Percentiles rank a stretch among this genome's conserved stretches.
Conservation (phyloP, 2,888 invertebrate genomes). For the Leptogaster cylindrica region DNA sequence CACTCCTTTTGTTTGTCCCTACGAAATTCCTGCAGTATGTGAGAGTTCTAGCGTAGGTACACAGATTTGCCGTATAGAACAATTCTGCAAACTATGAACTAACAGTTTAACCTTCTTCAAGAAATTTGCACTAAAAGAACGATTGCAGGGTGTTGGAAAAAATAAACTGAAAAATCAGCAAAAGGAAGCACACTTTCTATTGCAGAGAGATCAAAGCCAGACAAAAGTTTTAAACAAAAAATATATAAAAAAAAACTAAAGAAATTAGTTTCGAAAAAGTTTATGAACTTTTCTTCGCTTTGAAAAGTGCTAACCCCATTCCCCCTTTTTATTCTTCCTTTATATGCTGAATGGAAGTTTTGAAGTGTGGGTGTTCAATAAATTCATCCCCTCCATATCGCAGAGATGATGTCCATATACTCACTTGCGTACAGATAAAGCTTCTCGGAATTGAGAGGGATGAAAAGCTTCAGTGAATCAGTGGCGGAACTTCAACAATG, state of each 20-base stretch:
- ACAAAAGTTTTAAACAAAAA: neutral
- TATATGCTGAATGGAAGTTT: neutral
- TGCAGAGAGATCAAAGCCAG: neutral
- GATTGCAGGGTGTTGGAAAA: too few species aligned
- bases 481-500: too few species aligned
- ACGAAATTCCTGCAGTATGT: too few species aligned
- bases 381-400: neutral
- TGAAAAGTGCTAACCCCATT: neutral
- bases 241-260: neutral
- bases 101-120: too few species aligned
- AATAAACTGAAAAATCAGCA: too few species aligned
- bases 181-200: too few species aligned
- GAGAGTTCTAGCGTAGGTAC: too few species aligned
- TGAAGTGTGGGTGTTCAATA: neutral
- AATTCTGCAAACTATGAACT: too few species aligned
- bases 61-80: too few species aligned
- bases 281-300: neutral
- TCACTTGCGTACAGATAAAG: neutral
- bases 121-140: too few species aligned
- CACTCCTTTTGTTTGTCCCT: too few species aligned
- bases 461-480: too few species aligned
- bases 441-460: slow-evolving; percentile 7
- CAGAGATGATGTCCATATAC: neutral
- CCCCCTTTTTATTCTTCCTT: neutral
- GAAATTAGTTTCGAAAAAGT: neutral